These are phyloP conservation scores for Tautogolabrus adspersus DNA, from an alignment of 2,113 vertebrate species.

Conservation along the genomic window DNA sequence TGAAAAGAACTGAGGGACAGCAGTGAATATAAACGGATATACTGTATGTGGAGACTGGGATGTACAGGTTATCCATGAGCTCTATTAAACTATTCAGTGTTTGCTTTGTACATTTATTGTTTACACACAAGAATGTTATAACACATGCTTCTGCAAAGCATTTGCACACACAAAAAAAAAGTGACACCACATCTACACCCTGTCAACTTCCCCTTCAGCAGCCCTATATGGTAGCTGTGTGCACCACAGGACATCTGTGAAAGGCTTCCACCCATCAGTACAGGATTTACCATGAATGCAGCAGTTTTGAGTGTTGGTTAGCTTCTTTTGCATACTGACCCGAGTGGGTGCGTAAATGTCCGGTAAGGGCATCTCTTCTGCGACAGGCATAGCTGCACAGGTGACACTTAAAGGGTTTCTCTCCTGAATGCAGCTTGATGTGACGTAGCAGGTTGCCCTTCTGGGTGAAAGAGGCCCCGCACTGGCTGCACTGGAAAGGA, in stretches of 20 bases:
- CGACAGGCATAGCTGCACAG: constrained; percentile 98
- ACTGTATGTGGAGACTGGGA: too few relatives aligned
- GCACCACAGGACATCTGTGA: constrained; percentile 23
- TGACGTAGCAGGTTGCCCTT: constrained; percentile 99
- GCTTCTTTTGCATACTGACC: constrained; percentile 84
- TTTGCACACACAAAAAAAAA: constrained; percentile 34
- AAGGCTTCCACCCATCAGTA: constrained; percentile 12
- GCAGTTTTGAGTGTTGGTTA: background rate
- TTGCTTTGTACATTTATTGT: background rate
- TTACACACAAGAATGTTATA: constrained; percentile 51
- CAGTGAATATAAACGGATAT: too few relatives aligned
- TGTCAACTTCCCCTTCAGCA: constrained; percentile 65
- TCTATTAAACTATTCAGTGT: background rate
- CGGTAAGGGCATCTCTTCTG: constrained; percentile 95
- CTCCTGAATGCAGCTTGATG: constrained; percentile 98
- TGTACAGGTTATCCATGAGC: background rate
- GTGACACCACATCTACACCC: constrained; percentile 62
- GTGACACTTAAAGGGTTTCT: constrained; percentile 99
- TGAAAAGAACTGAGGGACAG: too few relatives aligned
- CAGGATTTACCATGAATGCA: background rate
- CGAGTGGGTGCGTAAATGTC: constrained; percentile 96
- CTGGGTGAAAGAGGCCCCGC: constrained; percentile 98
- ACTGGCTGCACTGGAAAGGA: constrained; percentile 98
- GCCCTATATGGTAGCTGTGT: constrained; percentile 7
- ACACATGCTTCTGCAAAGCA: constrained; percentile 68